Evolutionary conservation across 2,797 vertebrate species (phyloP), one percentile per base, ranked within the genome.

Genomic region (Characodon lateralis): DNA sequence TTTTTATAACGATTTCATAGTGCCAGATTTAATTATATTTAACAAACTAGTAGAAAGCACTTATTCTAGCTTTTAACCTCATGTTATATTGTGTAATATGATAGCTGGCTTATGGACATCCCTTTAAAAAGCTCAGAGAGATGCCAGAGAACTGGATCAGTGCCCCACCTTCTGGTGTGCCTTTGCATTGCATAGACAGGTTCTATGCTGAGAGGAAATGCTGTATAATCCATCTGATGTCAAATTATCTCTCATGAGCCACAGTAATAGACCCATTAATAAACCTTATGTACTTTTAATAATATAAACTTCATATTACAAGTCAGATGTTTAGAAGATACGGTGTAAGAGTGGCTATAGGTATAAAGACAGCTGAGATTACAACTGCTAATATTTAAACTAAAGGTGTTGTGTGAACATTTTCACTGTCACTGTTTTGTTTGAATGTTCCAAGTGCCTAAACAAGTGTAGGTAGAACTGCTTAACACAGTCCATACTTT

Each of bases 371-470:
- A 63, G 71, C 71, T 80, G 51, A 73, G 81, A 66, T 75, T 79
- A 83, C 66, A 78, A 53, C 68, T 71, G 77, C 75, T 90, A 63
- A 72, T 72, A 69, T 79, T 85, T 53, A 79, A 84, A 85, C 73
- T 87, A 78, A 79, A 84, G 69, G 72, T 84, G 46, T 80, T 78
- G 79, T 84, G 81, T 82, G 73, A 84, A 80, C 83, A 80, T 80
- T 82, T 78, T 88, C 87, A 88, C 88, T 35, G 35, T 35, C 90
- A 89, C 89, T 91, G 87, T 93, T 91, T 92, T 90, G 80, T 94
- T 91, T 92, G 88, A 94, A 93, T 91, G 91, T 93, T 94, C 92
- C 89, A 96, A 96, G 95, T 96, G 95, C 95, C 95, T 96, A 92
- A 93, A 92, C 41, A 69, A 26, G 48, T 10, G 24, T 69, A 69